Conservation (phyloP, 2,888 invertebrate genomes). For the Corbicula japonica region DNA sequence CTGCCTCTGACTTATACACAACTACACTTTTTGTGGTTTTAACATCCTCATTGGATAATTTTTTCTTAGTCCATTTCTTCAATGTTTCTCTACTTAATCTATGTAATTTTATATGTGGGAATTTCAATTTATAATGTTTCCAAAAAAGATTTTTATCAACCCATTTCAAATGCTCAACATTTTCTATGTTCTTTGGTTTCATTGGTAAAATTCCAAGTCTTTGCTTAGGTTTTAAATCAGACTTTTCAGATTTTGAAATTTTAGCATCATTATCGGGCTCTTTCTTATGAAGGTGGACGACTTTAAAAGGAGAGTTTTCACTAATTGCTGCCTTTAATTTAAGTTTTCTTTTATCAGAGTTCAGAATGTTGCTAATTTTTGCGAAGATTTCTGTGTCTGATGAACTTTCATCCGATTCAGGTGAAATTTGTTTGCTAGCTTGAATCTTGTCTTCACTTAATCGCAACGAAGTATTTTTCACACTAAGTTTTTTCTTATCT, state of each 20-base stretch:
- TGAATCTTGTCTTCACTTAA: too few species aligned
- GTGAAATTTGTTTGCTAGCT: not conserved
- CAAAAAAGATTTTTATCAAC: constrained; percentile 21
- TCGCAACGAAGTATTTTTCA: not conserved
- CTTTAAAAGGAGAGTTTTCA: too few species aligned
- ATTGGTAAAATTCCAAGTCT: too few species aligned
- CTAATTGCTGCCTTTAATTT: not conserved
- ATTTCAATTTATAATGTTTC: constrained; percentile 19
- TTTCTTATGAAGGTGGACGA: not conserved
- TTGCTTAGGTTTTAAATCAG: too few species aligned
- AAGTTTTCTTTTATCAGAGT: constrained; percentile 9
- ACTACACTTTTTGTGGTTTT: too few species aligned
- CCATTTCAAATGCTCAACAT: constrained; percentile 24
- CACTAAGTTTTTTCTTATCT: not conserved
- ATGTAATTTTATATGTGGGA: constrained; percentile 11
- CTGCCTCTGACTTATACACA: too few species aligned
- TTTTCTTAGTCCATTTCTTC: too few species aligned
- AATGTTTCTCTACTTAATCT: constrained; percentile 9
- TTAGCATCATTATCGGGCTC: not conserved
- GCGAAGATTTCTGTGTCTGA: constrained; percentile 22
- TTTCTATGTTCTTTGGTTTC: constrained; percentile 9
- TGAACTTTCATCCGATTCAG: not conserved
- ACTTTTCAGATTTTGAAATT: not conserved
- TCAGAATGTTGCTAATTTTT: constrained; percentile 14
- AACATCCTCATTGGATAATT: too few species aligned